Percentiles rank a stretch among this genome's conserved stretches.
Evolutionary conservation across 2,113 vertebrate genomes (phyloP).

Genomic region (Ardeotis arabs): DNA sequence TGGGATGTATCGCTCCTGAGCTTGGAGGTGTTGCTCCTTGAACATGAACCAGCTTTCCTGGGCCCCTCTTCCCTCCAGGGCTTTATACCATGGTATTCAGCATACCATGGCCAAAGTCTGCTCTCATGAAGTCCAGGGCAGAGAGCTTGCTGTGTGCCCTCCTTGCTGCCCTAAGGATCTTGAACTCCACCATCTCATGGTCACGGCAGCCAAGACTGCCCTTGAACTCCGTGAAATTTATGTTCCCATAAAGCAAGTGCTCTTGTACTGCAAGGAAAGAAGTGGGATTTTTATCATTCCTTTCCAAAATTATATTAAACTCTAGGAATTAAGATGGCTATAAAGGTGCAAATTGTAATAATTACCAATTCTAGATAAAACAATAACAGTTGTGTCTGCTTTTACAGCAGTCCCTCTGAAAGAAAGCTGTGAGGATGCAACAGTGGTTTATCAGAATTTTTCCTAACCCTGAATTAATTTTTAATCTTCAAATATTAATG

Average conservation of each 20-base stretch:
- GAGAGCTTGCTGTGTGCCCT: too few relatives aligned
- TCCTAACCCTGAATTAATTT: not conserved
- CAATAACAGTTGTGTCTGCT: not conserved
- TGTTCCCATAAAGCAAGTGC: not conserved
- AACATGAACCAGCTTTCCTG: too few relatives aligned
- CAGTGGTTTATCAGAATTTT: not conserved
- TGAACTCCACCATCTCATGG: too few relatives aligned
- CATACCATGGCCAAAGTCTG: too few relatives aligned
- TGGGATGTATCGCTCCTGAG: too few relatives aligned
- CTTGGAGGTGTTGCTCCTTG: too few relatives aligned
- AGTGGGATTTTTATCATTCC: not conserved
- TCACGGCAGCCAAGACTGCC: too few relatives aligned
- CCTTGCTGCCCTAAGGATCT: too few relatives aligned
- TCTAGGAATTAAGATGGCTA: not conserved
- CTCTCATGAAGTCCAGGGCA: too few relatives aligned
- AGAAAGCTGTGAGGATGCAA: not conserved
- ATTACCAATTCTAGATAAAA: not conserved
- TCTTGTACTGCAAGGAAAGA: not conserved
- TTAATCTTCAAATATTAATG: not conserved
- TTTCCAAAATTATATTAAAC: not conserved
- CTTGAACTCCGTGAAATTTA: not conserved
- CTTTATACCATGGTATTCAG: too few relatives aligned
- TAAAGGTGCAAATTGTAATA: not conserved
- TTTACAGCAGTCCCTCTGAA: not conserved
- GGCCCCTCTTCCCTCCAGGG: too few relatives aligned